Evolutionary conservation across 1,140 invertebrate species (phyloP), one percentile per base, ranked within the genome.

Genomic region (Neodiprion pinetum): DNA sequence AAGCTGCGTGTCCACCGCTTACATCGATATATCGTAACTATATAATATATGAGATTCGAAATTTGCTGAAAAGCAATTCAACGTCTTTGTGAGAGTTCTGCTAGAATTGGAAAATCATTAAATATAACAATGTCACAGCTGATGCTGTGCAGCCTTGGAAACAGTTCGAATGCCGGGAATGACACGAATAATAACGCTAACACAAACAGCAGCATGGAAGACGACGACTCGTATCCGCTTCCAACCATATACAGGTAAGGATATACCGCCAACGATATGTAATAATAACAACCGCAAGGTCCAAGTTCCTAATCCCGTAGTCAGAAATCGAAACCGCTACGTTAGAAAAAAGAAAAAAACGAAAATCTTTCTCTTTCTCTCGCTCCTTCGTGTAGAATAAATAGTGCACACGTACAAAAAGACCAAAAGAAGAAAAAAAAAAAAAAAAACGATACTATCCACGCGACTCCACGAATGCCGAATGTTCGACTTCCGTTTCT

Each of bases 241-340:
- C 92, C 92, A 73, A 94, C 94, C 76, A 95, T 95, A 89, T 95
- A 95, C 91, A 93, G 94, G 94, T 95, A 91, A 90, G 87, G 75
- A 71, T 76, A 9, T 40, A 40, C 28, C 28, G 28, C 5, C 28
- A 68, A n/a, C 23, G 5, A 40, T 40, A 5, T 40, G 28, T 12
- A 14, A 12, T 5, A 65, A 9, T 17, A n/a, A 53, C 40, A 83
- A 82, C 84, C 81, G 79, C 82, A 81, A 81, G 84, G 75, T 79
- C 77, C 73, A 84, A 84, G 81, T 75, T 48, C 40, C 48, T 10
- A 72, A 71, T 50, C 67, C 23, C 72, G 50, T 28, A 75, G 70
- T 48, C 66, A 70, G 50, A 40, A 49, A 40, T 48, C 28, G 28
- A 1, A 40, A 40, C 28, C 28, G 5, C 28, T 1, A 40, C 5